A percentile compares a stretch with the other conserved stretches of the same genome.
Conservation (phyloP, 1,140 invertebrate species). For the Drosophila fuyamai region DNA sequence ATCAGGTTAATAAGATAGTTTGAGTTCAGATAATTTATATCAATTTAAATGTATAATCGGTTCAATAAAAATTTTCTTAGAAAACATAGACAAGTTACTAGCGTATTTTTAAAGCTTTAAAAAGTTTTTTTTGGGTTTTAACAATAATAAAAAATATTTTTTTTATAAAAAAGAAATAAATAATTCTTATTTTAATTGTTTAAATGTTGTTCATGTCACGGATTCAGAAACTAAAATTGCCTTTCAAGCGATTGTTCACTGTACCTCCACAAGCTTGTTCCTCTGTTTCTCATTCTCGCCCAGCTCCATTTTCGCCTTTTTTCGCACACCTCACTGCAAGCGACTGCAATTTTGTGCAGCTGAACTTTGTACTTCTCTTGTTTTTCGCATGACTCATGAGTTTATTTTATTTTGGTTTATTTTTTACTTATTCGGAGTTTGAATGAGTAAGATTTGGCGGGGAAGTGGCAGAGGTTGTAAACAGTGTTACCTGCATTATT, state of each 20-base stretch:
- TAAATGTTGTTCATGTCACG: too few species aligned
- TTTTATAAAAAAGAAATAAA: too few species aligned
- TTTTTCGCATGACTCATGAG: constrained; percentile 57
- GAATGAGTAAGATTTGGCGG: background rate
- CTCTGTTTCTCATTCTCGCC: constrained; percentile 16
- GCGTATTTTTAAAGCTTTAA: too few species aligned
- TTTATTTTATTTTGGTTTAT: constrained; percentile 22
- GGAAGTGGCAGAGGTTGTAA: background rate
- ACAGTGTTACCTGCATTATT: constrained; percentile 21
- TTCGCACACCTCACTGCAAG: constrained; percentile 39
- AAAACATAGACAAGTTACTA: too few species aligned
- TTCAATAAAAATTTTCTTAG: too few species aligned
- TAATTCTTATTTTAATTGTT: too few species aligned
- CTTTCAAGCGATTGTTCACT: background rate
- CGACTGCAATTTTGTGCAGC: constrained; percentile 43
- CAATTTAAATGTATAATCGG: too few species aligned
- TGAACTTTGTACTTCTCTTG: constrained; percentile 63
- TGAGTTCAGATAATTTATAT: too few species aligned
- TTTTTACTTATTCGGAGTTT: background rate
- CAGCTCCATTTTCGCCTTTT: constrained; percentile 62
- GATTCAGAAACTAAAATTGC: too few species aligned
- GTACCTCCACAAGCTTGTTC: constrained; percentile 11
- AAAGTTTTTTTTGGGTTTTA: too few species aligned
- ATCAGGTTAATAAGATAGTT: too few species aligned
- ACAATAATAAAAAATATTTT: too few species aligned